Evolutionary conservation across 30 jellyfish, hydroid and myxozoan species (phyloP).

Genomic region (Rhopilema esculentum): DNA sequence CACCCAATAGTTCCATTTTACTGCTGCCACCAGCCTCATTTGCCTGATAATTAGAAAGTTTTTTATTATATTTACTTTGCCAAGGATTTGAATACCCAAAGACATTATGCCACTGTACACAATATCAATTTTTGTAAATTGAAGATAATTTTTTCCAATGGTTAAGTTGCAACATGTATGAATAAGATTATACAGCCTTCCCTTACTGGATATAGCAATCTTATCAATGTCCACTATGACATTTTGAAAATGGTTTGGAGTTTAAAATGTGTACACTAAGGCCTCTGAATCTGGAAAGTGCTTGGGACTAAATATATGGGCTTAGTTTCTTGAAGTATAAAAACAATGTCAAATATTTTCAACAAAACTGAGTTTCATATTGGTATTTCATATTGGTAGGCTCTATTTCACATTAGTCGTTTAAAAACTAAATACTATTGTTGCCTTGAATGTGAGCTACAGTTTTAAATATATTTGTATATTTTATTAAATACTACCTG

Average conservation of each 20-base stretch:
- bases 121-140: neutral
- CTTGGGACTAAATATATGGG: neutral
- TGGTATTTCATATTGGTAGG: neutral
- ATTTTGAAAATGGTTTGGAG: neutral
- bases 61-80: neutral
- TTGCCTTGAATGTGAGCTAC: neutral
- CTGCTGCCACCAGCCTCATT: slow-evolving; percentile 27
- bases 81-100: neutral
- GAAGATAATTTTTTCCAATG: neutral
- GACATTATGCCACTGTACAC: slow-evolving; percentile 2
- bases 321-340: neutral
- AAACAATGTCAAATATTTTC: neutral
- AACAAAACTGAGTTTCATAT: neutral
- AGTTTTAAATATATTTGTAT: neutral
- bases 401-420: neutral
- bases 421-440: neutral
- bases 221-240: neutral
- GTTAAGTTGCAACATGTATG: neutral
- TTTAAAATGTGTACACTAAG: neutral
- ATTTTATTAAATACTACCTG: slow-evolving; percentile 3
- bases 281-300: neutral
- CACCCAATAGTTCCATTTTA: slow-evolving; percentile 30
- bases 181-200: neutral
- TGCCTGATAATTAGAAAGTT: slow-evolving; percentile 3
- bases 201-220: neutral